These are phyloP conservation scores for Pelodiscus sinensis DNA, from an alignment of 2,113 vertebrate species.

Conservation along the genomic window DNA sequence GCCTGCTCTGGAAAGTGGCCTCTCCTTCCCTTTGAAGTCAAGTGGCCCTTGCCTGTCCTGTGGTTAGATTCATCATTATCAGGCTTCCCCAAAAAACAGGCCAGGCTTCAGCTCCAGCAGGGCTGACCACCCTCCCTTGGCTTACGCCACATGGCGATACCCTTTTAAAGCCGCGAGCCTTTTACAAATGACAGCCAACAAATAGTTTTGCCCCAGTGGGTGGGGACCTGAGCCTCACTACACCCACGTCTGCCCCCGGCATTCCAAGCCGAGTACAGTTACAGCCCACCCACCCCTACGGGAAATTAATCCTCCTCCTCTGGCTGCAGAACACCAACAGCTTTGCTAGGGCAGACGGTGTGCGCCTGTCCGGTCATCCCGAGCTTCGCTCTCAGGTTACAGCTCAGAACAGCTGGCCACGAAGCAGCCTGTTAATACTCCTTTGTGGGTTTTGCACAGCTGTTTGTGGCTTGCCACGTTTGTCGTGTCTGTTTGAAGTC, in stretches of 20 bases:
- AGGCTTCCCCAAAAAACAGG: neutral
- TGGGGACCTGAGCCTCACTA: neutral
- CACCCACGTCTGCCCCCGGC: neutral
- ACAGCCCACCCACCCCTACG: neutral
- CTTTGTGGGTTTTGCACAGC: neutral
- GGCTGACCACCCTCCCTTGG: accelerated
- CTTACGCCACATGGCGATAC: neutral
- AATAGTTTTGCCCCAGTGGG: neutral
- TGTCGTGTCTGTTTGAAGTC: neutral
- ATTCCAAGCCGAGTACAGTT: accelerated
- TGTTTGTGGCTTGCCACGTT: neutral
- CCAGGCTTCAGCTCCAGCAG: accelerated
- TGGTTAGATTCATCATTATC: neutral
- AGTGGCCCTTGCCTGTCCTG: neutral
- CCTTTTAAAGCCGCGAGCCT: neutral
- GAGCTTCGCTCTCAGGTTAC: neutral
- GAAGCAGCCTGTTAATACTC: accelerated
- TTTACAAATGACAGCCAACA: neutral
- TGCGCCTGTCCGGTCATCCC: neutral
- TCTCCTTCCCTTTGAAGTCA: accelerated
- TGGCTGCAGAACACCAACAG: neutral
- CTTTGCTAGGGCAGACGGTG: neutral
- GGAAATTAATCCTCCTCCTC: neutral
- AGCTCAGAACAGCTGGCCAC: neutral
- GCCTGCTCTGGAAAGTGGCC: accelerated